Base-by-base conservation (phyloP, 1,140 invertebrate genomes). In the Leptinotarsa undecemlineata region DNA sequence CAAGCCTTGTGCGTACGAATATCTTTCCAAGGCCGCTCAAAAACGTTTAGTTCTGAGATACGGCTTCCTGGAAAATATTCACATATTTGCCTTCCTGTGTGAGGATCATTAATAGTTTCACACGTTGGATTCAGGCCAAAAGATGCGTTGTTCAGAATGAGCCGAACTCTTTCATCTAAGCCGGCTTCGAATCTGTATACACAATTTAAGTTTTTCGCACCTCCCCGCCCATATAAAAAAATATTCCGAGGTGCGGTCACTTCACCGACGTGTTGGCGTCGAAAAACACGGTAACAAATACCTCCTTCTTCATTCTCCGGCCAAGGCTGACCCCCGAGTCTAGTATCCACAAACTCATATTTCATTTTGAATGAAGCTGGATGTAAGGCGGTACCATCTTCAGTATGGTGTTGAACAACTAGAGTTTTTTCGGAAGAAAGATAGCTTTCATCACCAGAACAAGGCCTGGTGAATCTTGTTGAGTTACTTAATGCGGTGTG, bases 281-380 rank as follows among this genome's bases (percentile, higher is more conserved):
- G 85, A 84, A 90, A 91, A 0, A 91, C 76, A 19, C 90, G 80
- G 70, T 86, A 86, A 79, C 90, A 91, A 17, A 84, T 78, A 14
- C 86, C 85, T 4, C 80, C 74, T 60, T 78, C 61, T 23, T 80
- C 79, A 20, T 70, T 80, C 0, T 88, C 89, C 3, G 88, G 87
- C 90, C 89, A 92, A 0, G 87, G 84, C 68, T 92, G 91, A 2
- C 93, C 93, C 20, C 91, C 91, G 73, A 95, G 88, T 62, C 91
- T 85, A 0, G 93, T 94, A 81, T 95, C 93, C 3, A 96, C 90
- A 79, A 96, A 96, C 83, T 96, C 94, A 83, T 96, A 96, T 71
- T 92, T 89, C 48, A 92, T 81, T 48, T 88, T 86, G 80, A 92
- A 92, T 26, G 88, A 86, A 3, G 91, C 87, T 8, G 91, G 91